Percentiles rank a stretch among this genome's conserved stretches.
These are phyloP conservation scores for Macrophya alboannulata DNA, from an alignment of 2,888 invertebrate species.

Conservation along the genomic window DNA sequence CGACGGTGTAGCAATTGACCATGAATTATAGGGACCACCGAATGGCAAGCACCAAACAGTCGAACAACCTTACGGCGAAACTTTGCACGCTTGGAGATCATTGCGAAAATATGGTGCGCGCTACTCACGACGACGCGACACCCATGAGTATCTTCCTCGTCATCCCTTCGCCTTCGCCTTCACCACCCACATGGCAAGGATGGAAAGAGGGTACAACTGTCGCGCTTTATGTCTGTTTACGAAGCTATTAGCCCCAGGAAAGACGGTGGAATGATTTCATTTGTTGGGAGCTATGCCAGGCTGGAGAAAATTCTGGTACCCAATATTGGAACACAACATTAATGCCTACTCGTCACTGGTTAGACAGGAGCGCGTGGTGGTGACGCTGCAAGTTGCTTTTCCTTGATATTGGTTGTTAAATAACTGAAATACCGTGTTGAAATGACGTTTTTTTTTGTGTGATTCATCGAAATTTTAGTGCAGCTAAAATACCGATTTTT, in stretches of 20 bases:
- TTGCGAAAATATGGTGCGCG: slow-evolving; percentile 44
- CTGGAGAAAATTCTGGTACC: neutral
- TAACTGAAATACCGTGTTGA: too few relatives aligned
- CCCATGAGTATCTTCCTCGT: slow-evolving; percentile 34
- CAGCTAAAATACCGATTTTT: too few relatives aligned
- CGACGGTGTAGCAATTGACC: slow-evolving; percentile 45
- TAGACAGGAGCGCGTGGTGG: neutral
- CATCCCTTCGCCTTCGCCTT: slow-evolving; percentile 29
- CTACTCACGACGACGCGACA: slow-evolving; percentile 21
- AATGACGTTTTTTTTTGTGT: neutral
- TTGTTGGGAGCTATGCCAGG: neutral
- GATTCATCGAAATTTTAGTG: neutral
- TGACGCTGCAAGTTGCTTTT: neutral
- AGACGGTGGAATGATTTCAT: slow-evolving; percentile 46
- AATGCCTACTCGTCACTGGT: neutral
- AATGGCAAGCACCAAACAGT: slow-evolving; percentile 5
- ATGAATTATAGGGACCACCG: slow-evolving; percentile 5
- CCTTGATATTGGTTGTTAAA: neutral
- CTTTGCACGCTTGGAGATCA: slow-evolving; percentile 35
- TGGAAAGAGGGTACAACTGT: slow-evolving; percentile 6
- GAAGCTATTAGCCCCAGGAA: slow-evolving; percentile 32
- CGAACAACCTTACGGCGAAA: slow-evolving; percentile 22
- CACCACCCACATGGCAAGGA: neutral
- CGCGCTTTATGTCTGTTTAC: slow-evolving; percentile 31
- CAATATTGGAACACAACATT: neutral